phyloP scores from a whole-genome alignment of 92 coral and sea anemone genomes.

The Zoanthus solanderi region DNA sequence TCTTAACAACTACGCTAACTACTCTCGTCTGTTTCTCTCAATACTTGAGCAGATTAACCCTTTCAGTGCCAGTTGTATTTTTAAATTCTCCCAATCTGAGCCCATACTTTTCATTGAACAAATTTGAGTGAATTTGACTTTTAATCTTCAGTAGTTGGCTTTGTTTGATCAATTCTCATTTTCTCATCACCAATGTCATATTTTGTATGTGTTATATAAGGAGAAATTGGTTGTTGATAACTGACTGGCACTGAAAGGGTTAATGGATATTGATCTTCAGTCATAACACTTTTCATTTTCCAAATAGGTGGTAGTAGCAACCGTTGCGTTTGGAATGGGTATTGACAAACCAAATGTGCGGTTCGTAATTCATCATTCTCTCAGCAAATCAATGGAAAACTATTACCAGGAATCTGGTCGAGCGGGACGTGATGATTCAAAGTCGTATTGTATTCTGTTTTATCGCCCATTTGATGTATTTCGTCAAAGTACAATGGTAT shows the following conservation, averaged over 20 bases:
- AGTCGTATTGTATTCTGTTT: constrained; percentile 84
- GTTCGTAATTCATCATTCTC: constrained; percentile 92
- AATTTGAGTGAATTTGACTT: too few species aligned
- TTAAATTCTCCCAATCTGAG: too few species aligned
- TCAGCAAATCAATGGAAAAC: constrained; percentile 98
- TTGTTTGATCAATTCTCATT: too few species aligned
- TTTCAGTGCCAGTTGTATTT: too few species aligned
- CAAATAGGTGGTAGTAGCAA: constrained; percentile 91
- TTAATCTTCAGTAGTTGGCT: too few species aligned
- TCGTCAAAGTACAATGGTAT: constrained; percentile 95
- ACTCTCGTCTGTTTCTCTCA: too few species aligned
- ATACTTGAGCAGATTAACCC: not conserved
- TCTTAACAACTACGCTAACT: too few species aligned
- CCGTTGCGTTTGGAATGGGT: constrained; percentile 98
- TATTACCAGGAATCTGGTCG: constrained; percentile 97
- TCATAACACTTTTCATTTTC: not conserved
- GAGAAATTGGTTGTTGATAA: too few species aligned
- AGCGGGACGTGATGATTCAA: constrained; percentile 87
- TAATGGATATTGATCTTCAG: not conserved
- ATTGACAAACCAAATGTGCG: constrained; percentile 97
- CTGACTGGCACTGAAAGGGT: too few species aligned
- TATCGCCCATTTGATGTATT: constrained; percentile 90
- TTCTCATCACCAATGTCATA: too few species aligned
- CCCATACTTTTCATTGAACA: too few species aligned
- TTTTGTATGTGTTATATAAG: too few species aligned